These are phyloP conservation scores for Mirounga angustirostris DNA, from an alignment of 2,113 vertebrate species.

Conservation along the genomic window DNA sequence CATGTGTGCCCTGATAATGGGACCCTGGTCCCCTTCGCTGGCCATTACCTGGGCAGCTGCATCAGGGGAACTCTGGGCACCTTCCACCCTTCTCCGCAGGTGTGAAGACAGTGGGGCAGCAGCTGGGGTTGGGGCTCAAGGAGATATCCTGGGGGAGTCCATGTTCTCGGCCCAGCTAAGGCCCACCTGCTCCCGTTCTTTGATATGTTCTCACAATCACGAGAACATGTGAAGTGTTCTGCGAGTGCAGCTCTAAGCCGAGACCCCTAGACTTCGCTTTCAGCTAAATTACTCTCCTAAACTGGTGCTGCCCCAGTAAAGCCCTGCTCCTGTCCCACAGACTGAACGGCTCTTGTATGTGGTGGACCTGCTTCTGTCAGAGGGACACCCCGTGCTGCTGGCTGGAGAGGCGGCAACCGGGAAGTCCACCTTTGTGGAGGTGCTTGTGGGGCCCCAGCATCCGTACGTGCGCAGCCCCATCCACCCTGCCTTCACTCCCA, in stretches of 20 bases:
- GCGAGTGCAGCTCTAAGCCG: not conserved
- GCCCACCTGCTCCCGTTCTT: not conserved
- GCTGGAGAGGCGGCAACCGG: constrained; percentile 90
- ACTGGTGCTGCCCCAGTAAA: constrained; percentile 41
- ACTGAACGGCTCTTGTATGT: constrained; percentile 86
- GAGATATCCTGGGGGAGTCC: not conserved
- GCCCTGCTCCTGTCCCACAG: constrained; percentile 79
- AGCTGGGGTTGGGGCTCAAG: not conserved
- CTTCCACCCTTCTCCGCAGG: constrained; percentile 86
- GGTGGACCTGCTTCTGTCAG: constrained; percentile 87
- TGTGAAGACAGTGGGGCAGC: constrained; percentile 60
- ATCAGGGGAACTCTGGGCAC: constrained; percentile 61
- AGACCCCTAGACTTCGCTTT: constrained; percentile 32
- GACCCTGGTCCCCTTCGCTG: constrained; percentile 70
- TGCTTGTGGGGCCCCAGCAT: constrained; percentile 84
- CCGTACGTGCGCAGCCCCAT: constrained; percentile 79
- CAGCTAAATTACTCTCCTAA: not conserved
- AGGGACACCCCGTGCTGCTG: constrained; percentile 89
- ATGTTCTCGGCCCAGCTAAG: not conserved
- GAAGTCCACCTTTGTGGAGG: constrained; percentile 89
- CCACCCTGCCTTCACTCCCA: constrained; percentile 81
- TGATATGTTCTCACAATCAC: not conserved
- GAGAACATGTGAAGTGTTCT: not conserved
- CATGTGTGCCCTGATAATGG: constrained; percentile 85
- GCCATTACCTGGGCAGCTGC: constrained; percentile 68